Conservation (phyloP, 2,888 invertebrate genomes). For the Halictus ligatus region DNA sequence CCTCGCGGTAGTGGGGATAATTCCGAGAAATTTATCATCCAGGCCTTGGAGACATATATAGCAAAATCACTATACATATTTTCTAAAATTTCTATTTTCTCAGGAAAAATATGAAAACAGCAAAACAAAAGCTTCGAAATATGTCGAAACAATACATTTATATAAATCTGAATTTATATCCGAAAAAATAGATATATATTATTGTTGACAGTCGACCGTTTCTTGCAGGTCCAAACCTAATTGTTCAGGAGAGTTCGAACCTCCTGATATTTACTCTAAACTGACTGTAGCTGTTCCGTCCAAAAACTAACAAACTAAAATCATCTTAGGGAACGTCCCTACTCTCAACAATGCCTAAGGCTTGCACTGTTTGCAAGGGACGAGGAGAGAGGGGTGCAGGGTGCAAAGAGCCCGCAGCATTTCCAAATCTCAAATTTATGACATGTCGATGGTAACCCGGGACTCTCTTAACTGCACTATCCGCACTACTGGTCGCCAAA, state of each 20-base stretch:
- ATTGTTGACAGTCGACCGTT: background rate
- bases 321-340: background rate
- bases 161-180: no score
- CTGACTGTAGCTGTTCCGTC: background rate
- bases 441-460: constrained; percentile 3
- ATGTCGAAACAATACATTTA: no score
- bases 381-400: background rate
- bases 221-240: background rate
- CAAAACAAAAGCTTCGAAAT: no score
- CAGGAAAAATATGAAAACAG: no score
- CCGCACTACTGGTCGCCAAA: background rate
- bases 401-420: background rate
- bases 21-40: no score
- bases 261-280: background rate
- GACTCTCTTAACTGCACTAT: constrained; percentile 7
- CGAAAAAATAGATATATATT: background rate
- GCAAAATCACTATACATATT: no score
- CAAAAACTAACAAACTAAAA: background rate
- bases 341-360: background rate
- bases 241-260: background rate
- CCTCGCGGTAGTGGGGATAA: no score
- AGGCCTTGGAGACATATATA: no score
- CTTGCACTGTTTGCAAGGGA: background rate
- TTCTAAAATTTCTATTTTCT: no score
- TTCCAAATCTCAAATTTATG: constrained; percentile 11